phyloP scores from a whole-genome alignment of 2,113 vertebrate species.

The Rostratula benghalensis region DNA sequence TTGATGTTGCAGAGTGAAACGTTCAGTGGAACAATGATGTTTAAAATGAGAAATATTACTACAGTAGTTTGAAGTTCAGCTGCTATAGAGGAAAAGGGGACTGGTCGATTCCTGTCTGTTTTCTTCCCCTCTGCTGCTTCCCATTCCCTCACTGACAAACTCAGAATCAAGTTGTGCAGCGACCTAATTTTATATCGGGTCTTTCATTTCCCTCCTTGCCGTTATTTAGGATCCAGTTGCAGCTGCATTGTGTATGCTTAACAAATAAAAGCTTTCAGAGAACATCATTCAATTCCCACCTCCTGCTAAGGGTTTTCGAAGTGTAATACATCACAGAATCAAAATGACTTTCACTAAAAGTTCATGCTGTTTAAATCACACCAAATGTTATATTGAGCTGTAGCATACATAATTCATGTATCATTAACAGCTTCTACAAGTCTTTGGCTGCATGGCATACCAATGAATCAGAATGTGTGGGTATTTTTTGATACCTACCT shows the following conservation, averaged over 20 bases:
- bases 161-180: neutral
- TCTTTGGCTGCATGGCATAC: conserved; percentile 60
- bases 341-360: conserved; percentile 74
- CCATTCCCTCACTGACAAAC: neutral
- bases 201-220: neutral
- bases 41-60: neutral
- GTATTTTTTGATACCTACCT: conserved; percentile 40
- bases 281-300: conserved; percentile 42
- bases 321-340: conserved; percentile 70
- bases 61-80: neutral
- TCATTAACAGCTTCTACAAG: conserved; percentile 72
- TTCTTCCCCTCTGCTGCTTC: neutral
- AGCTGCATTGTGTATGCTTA: conserved; percentile 41
- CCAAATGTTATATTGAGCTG: conserved; percentile 75
- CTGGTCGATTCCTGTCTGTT: neutral
- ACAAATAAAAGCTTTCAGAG: conserved; percentile 53
- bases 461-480: conserved; percentile 60
- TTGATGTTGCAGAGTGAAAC: neutral
- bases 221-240: neutral
- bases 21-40: neutral
- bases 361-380: conserved; percentile 76
- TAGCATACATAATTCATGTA: conserved; percentile 79
- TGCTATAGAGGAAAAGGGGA: neutral
- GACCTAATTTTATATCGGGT: neutral
- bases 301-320: conserved; percentile 54